These are phyloP conservation scores for Eulemur coronatus DNA, from an alignment of 2,797 vertebrate species.

Conservation along the genomic window DNA sequence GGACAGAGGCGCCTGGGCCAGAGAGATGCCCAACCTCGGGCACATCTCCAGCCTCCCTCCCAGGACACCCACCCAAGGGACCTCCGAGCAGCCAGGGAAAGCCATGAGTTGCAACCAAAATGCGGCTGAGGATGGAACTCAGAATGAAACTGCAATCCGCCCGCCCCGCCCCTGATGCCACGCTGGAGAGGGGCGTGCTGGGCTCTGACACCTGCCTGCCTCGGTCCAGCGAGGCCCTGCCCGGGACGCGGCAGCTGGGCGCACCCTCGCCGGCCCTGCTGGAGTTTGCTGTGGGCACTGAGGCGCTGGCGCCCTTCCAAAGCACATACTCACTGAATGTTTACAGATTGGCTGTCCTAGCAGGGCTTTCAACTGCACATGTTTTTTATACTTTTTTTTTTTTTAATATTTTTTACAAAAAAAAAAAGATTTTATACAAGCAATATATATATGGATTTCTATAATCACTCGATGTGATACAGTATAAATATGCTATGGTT, in stretches of 20 bases:
- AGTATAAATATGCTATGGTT: conserved; percentile 91
- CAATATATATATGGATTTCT: conserved; percentile 93
- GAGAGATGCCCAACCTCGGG: conserved; percentile 54
- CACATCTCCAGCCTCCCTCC: background rate
- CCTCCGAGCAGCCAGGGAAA: conserved; percentile 63
- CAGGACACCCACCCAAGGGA: background rate
- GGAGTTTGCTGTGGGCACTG: conserved; percentile 85
- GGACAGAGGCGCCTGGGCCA: background rate
- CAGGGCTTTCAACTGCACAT: conserved; percentile 91
- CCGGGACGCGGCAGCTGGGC: background rate
- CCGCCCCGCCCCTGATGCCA: background rate
- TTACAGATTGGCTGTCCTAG: conserved; percentile 94
- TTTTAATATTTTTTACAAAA: conserved; percentile 80
- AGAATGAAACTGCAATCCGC: conserved; percentile 4
- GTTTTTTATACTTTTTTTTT: conserved; percentile 89
- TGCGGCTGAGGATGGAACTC: background rate
- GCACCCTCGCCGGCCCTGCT: conserved; percentile 60
- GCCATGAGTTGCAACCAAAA: conserved; percentile 61
- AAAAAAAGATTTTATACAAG: conserved; percentile 93
- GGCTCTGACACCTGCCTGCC: background rate
- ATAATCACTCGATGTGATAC: conserved; percentile 94
- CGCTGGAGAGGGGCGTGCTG: background rate
- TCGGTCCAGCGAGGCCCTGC: background rate
- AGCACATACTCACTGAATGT: conserved; percentile 95
- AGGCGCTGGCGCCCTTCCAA: conserved; percentile 97